These are phyloP conservation scores for Pomacea maculata DNA, from an alignment of 1,140 invertebrate genomes.

Conservation along the genomic window DNA sequence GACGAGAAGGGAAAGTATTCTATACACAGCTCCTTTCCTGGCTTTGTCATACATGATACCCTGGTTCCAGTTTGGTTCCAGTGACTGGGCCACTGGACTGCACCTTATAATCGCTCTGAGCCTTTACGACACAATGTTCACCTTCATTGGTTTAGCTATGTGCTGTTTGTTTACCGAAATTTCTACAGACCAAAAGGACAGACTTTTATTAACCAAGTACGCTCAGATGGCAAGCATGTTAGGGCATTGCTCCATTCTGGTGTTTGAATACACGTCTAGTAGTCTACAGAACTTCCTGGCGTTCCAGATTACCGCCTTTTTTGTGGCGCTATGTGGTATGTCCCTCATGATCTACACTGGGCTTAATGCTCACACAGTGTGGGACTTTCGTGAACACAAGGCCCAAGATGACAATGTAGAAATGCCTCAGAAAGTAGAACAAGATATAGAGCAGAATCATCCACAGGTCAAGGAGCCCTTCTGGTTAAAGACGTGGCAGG, in stretches of 20 bases:
- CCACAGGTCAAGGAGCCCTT: background rate
- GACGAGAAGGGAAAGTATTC: conserved; percentile 59
- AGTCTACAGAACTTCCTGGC: conserved; percentile 53
- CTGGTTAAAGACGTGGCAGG: conserved; percentile 23
- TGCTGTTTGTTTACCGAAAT: conserved; percentile 65
- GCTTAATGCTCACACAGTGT: conserved; percentile 47
- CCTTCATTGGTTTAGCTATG: conserved; percentile 63
- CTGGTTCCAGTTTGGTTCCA: conserved; percentile 64
- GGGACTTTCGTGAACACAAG: conserved; percentile 32
- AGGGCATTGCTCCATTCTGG: conserved; percentile 47
- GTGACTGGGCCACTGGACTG: conserved; percentile 40
- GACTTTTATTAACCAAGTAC: conserved; percentile 57
- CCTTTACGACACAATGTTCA: conserved; percentile 67
- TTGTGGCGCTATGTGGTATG: conserved; percentile 48
- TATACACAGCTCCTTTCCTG: conserved; percentile 64
- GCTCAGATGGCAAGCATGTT: conserved; percentile 54
- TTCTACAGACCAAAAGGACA: conserved; percentile 50
- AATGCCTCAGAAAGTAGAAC: too few relatives aligned
- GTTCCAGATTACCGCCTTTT: conserved; percentile 55
- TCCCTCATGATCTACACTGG: conserved; percentile 53
- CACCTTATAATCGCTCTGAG: conserved; percentile 64
- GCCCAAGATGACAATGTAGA: background rate
- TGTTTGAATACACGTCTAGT: conserved; percentile 43
- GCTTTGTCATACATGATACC: conserved; percentile 63
- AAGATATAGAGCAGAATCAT: background rate